Conservation (phyloP, 2,888 invertebrate species). For the Phengaris arion region DNA sequence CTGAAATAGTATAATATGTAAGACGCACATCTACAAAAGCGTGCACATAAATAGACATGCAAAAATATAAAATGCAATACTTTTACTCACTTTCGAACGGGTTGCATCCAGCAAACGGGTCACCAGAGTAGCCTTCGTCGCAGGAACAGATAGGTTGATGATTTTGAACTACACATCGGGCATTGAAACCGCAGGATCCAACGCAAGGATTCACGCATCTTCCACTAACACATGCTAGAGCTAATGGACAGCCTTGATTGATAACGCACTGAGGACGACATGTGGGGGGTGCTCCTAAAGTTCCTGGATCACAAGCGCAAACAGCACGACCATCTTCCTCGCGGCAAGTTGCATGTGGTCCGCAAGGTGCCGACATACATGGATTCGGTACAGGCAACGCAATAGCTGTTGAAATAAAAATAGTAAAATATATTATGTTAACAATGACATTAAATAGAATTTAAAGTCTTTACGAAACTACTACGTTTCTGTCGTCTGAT, state of each 20-base stretch:
- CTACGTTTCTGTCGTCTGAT: no score
- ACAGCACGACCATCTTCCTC: slow-evolving; percentile 82
- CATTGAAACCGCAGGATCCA: slow-evolving; percentile 87
- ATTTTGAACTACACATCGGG: slow-evolving; percentile 85
- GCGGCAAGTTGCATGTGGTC: slow-evolving; percentile 82
- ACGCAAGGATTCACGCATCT: slow-evolving; percentile 88
- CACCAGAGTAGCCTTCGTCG: slow-evolving; percentile 86
- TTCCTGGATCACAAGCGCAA: slow-evolving; percentile 86
- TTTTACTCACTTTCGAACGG: slow-evolving; percentile 76
- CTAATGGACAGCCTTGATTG: slow-evolving; percentile 87
- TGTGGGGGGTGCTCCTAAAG: slow-evolving; percentile 88
- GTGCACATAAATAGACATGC: slow-evolving; percentile 35
- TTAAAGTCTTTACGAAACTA: no score
- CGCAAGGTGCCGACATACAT: slow-evolving; percentile 85
- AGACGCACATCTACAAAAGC: slow-evolving; percentile 32
- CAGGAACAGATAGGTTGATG: slow-evolving; percentile 89
- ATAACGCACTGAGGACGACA: slow-evolving; percentile 89
- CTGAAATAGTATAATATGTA: slow-evolving; percentile 56
- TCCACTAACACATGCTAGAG: slow-evolving; percentile 84
- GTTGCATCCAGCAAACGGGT: slow-evolving; percentile 88
- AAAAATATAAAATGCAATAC: slow-evolving; percentile 27
- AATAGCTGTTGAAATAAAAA: slow-evolving; percentile 46
- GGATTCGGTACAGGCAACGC: slow-evolving; percentile 72
- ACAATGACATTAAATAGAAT: no score
- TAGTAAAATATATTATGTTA: background rate